Conservation (phyloP, 2,888 invertebrate species). For the Diaphora mendica region DNA sequence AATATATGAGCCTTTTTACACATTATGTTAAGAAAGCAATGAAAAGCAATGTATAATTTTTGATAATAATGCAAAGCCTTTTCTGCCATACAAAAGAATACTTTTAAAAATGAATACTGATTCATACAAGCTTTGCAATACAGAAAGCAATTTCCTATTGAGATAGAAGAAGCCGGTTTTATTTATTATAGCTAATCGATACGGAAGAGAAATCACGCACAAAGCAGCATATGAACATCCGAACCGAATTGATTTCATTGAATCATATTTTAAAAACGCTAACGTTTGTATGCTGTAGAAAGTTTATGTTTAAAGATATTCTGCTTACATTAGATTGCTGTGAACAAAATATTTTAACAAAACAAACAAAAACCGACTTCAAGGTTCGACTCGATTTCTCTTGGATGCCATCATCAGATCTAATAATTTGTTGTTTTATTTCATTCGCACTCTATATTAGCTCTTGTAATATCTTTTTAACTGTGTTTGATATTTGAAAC, state of each 20-base stretch:
- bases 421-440: neutral
- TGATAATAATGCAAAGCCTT: neutral
- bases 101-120: neutral
- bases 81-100: neutral
- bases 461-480: neutral
- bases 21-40: neutral
- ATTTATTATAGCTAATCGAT: constrained; percentile 1
- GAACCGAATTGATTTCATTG: neutral
- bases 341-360: too few species aligned
- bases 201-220: neutral
- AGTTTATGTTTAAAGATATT: neutral
- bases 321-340: too few species aligned
- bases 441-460: neutral
- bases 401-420: too few species aligned
- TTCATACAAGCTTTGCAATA: neutral
- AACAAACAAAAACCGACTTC: too few species aligned
- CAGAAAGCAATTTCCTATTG: neutral
- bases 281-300: neutral
- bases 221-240: neutral
- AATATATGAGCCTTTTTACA: neutral
- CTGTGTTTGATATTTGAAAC: neutral
- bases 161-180: neutral
- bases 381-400: too few species aligned
- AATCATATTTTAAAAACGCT: neutral
- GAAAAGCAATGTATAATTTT: neutral